phyloP scores from a whole-genome alignment of 1,140 invertebrate genomes.

The Drosophila lacteicornis region DNA sequence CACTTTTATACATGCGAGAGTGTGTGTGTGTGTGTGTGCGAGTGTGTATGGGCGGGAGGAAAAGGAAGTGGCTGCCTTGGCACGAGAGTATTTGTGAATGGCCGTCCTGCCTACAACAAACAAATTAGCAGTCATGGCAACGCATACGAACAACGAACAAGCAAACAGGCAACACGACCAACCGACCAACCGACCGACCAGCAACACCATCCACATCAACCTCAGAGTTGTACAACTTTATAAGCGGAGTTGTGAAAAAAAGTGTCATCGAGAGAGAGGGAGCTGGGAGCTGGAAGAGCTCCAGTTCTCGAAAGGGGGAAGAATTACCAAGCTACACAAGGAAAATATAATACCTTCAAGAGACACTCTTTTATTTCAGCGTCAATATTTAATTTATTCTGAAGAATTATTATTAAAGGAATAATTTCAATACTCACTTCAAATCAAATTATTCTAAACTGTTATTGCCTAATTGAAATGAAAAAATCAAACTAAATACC shows the following conservation, averaged over 20 bases:
- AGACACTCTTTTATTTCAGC: neutral
- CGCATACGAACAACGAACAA: slow-evolving; percentile 55
- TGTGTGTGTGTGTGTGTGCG: neutral
- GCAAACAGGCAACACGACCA: slow-evolving; percentile 61
- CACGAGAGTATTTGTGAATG: slow-evolving; percentile 52
- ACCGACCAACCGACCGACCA: slow-evolving; percentile 38
- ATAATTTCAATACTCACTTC: no score
- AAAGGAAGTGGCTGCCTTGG: slow-evolving; percentile 21
- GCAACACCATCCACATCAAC: slow-evolving; percentile 46
- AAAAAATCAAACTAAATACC: no score
- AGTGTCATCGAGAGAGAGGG: slow-evolving; percentile 49
- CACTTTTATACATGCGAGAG: slow-evolving; percentile 48
- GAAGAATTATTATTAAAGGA: no score
- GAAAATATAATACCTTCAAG: neutral
- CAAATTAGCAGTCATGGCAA: slow-evolving; percentile 81
- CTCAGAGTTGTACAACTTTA: slow-evolving; percentile 69
- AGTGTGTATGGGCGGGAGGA: neutral
- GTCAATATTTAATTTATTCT: neutral
- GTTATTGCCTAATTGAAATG: no score
- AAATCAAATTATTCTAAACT: no score
- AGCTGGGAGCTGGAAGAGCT: slow-evolving; percentile 23
- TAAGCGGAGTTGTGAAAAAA: slow-evolving; percentile 66
- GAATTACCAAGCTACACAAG: slow-evolving; percentile 6
- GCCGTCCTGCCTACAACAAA: slow-evolving; percentile 78
- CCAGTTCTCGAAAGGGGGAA: slow-evolving; percentile 25